Base-by-base conservation (phyloP, 2,113 vertebrate genomes). In the Sporophila hypoxantha region DNA sequence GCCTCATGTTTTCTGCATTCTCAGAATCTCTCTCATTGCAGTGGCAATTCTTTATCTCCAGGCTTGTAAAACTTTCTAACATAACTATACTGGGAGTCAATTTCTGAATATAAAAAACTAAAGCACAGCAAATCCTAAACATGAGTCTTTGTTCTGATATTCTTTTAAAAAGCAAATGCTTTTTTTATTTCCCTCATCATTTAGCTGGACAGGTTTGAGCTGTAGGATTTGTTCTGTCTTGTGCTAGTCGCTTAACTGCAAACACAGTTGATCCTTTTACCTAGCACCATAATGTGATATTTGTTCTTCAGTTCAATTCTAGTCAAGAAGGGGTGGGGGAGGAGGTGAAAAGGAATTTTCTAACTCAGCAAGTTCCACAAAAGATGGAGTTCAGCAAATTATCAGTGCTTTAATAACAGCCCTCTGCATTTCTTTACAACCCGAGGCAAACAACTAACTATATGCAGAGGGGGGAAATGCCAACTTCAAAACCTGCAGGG, bases 361-460 rank as follows among this genome's bases (percentile, higher is more conserved):
- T 83, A 85, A 81, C 85, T 95, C 89, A 81, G 92, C 91, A 93
- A 85, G 53, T 89, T 91, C 41, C 57, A 79, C 85, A 85, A 55
- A 89, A 85, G 65, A 79, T 76, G 60, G 69, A 89, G 65, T 92
- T 93, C 85, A 94, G 91, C 87, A 92, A 89, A 91, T 89, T 93
- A 87, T 67, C 61, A 37, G 82, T 81, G 76, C 62, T 89, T 91
- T 94, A 93, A 85, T 89, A 92, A 81, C 41, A 89, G 62, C 29
- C 36, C 66, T 92, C 52, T 85, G 68, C 49, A 34, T 89, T 93
- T 87, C 66, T 90, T 75, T 76, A 70, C 53, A 75, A 71, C 87
- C 59, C 0, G 25, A 89, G 85, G 92, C 89, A 89, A 91, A 74
- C 76, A 85, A 32, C 55, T 92, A 75, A 81, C 75, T 89, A 29